Base-by-base conservation (phyloP, 1,140 invertebrate species). In the Bombus superbus region DNA sequence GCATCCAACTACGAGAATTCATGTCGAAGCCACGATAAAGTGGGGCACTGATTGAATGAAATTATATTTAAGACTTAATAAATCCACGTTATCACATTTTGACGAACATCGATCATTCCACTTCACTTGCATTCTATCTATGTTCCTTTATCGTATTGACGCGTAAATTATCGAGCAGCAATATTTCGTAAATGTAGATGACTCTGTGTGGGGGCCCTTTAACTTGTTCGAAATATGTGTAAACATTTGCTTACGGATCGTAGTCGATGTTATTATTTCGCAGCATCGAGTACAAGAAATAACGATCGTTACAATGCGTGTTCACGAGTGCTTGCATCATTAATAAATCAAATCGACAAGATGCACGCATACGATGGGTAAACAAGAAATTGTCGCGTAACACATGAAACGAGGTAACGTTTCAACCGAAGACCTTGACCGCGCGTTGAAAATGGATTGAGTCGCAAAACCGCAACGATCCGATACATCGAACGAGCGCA, bases 381-480 rank as follows among this genome's bases (percentile, higher is more conserved):
- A 86, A 85, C 62, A 85, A 53, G 62, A 47, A 53, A 59, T 73
- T 44, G 57, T 62, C 73, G 22, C 44, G 71, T 75, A 80, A 25
- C 64, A 69, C 4, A 47, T 6, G 38, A 84, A 72, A 69, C n/a
- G 76, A 80, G 62, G 64, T 53, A 85, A 69, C 69, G 78, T 81
- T 68, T 59, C 47, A 57, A 68, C 64, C 59, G 53, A 47, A 77
- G 89, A 87, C 88, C 89, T 89, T 90, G 89, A 89, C 89, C 89
- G 82, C 53, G 64, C 83, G 81, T 71, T 62, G 42, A 76, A 89
- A 83, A 78, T 64, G 53, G 38, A 71, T 72, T 59, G 74, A 73
- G 66, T 86, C 66, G 85, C 85, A 57, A 38, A 74, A 85, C 40
- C 44, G 68, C 35, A 1, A 32, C 77, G 78, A 62, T 81, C 57